phyloP scores from a whole-genome alignment of 2,888 invertebrate species.

The Drosophila mulleri region DNA sequence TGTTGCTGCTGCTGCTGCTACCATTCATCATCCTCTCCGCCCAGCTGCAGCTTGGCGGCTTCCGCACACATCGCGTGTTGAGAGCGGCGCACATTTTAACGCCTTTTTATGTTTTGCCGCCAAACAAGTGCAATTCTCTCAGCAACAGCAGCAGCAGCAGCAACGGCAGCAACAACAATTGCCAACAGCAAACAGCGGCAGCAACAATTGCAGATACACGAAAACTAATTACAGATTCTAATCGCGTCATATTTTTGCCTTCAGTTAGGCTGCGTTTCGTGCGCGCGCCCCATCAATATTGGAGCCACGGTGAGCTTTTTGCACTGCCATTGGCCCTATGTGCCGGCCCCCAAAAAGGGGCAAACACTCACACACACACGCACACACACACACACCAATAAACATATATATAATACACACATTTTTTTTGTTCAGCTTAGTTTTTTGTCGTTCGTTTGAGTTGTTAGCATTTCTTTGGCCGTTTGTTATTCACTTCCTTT shows the following conservation, averaged over 20 bases:
- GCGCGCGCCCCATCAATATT: constrained; percentile 79
- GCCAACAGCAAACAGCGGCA: constrained; percentile 16
- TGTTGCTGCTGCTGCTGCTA: constrained; percentile 27
- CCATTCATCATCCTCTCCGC: constrained; percentile 56
- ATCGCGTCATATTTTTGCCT: constrained; percentile 80
- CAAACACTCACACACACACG: constrained; percentile 15
- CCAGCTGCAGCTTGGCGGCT: constrained; percentile 48
- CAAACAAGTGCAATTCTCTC: constrained; percentile 77
- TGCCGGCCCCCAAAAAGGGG: constrained; percentile 10
- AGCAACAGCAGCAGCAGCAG: constrained; percentile 26
- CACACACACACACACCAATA: constrained; percentile 23
- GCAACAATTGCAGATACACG: constrained; percentile 80
- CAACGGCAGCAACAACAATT: constrained; percentile 30
- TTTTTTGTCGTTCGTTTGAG: constrained; percentile 39
- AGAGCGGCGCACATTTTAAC: constrained; percentile 78
- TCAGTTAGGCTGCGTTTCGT: constrained; percentile 68
- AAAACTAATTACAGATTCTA: constrained; percentile 83
- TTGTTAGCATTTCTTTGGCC: constrained; percentile 40
- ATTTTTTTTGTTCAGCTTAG: constrained; percentile 31
- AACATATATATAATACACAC: constrained; percentile 12
- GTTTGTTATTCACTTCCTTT: constrained; percentile 48
- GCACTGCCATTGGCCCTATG: constrained; percentile 33
- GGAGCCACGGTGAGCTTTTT: constrained; percentile 16
- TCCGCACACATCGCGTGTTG: constrained; percentile 70
- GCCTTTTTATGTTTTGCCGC: constrained; percentile 80